Evolutionary conservation across 2,797 vertebrate genomes (phyloP).

Genomic region (Pachyuromys duprasi): DNA sequence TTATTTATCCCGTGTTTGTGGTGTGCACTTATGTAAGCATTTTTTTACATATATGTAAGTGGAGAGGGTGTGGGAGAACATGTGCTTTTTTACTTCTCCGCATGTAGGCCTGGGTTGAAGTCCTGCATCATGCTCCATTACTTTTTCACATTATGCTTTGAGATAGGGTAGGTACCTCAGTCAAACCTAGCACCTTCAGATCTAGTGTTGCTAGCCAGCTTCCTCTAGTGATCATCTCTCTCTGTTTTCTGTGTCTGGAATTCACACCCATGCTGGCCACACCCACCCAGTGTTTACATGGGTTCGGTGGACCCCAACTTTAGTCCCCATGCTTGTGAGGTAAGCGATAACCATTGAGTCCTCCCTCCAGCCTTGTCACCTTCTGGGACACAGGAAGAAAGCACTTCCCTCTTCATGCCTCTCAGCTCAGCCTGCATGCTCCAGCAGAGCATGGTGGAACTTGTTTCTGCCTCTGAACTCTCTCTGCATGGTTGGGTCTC

Average conservation of each 20-base stretch:
- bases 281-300: not conserved
- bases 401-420: rapidly evolving
- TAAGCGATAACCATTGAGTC: not conserved
- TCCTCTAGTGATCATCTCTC: not conserved
- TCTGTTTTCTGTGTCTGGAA: not conserved
- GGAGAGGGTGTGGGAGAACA: too few relatives aligned
- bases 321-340: not conserved
- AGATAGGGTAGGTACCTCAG: not conserved
- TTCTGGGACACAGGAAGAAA: not conserved
- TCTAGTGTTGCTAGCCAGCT: not conserved
- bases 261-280: not conserved
- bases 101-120: not conserved
- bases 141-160: not conserved
- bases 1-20: not conserved
- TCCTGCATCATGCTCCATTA: rapidly evolving
- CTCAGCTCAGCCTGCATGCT: not conserved
- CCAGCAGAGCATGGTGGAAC: not conserved
- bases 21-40: not conserved
- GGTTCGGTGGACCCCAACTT: not conserved
- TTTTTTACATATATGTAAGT: not conserved
- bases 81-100: not conserved
- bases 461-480: not conserved
- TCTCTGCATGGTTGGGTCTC: not conserved
- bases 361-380: not conserved
- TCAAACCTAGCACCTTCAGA: not conserved